Evolutionary conservation across 1,140 invertebrate genomes (phyloP).

Genomic region (Drosophila truncata): DNA sequence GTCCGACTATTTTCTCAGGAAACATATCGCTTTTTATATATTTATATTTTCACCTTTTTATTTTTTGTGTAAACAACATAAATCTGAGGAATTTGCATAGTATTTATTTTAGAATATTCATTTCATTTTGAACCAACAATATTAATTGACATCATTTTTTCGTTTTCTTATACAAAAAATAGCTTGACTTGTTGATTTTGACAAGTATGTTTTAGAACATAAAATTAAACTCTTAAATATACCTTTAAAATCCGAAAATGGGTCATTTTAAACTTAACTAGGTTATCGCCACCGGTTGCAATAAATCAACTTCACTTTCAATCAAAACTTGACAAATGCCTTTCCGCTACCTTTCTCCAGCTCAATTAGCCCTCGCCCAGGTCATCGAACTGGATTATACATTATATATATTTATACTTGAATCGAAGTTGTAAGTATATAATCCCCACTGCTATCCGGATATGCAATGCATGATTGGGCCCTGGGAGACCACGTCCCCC

Average conservation of each 20-base stretch:
- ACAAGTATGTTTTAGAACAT: not conserved
- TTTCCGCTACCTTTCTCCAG: slow-evolving; percentile 76
- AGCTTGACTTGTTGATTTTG: not conserved
- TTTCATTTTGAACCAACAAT: not conserved
- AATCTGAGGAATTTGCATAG: not conserved
- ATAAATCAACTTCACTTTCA: slow-evolving; percentile 77
- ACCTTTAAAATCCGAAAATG: not conserved
- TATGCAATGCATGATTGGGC: slow-evolving; percentile 65
- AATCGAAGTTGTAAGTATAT: not conserved
- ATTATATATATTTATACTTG: slow-evolving; percentile 14
- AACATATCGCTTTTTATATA: not conserved
- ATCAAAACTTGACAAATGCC: slow-evolving; percentile 74
- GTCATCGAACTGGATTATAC: slow-evolving; percentile 60
- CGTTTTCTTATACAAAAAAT: not conserved
- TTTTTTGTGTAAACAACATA: not conserved
- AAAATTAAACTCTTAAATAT: not conserved
- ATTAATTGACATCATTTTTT: not conserved
- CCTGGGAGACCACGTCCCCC: slow-evolving; percentile 27
- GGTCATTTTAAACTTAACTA: not conserved
- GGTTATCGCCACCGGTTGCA: slow-evolving; percentile 27
- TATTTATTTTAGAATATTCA: not conserved
- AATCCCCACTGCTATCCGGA: slow-evolving; percentile 4
- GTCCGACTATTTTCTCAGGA: not conserved
- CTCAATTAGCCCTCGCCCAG: slow-evolving; percentile 65
- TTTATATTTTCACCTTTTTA: not conserved